Base-by-base conservation (phyloP, 2,113 vertebrate genomes). In the Prinia subflava region DNA sequence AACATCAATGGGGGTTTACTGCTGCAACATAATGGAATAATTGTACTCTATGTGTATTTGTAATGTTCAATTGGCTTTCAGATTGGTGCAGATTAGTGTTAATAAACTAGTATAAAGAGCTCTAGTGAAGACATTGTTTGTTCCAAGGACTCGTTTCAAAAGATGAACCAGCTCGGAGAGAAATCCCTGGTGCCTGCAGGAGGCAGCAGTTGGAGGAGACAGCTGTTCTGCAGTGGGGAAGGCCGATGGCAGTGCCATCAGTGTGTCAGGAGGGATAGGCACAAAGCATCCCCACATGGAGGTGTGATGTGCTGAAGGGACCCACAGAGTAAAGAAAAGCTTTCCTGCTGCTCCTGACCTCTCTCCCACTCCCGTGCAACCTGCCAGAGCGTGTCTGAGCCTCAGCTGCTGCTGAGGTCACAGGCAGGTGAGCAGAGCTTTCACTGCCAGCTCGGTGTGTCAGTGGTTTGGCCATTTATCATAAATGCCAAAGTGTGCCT, bases 331-430 rank as follows among this genome's bases (percentile, higher is more conserved):
- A 55, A 79, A 69, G 50, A 77, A 71, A 62, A 76, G 5, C 35
- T 33, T 74, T 42, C 18, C 68, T 60, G 62, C 62, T 93, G 30
- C 53, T 85, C 23, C 49, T 62, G 88, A 65, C 30, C 37, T 80
- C 44, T 84, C 30, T 70, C 57, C 52, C 35, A 25, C 13, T 49
- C 53, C 3, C 0, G 1, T 21, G 42, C 15, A 10, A 7, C 50
- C 57, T 44, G 10, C 35, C 41, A 60, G 56, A 84, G 41, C 6
- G 1, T 27, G 25, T 65, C 90, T 65, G 57, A 81, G 57, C 85
- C 90, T 65, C 53, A 81, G 57, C 85, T 76, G 46, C 37, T 53
- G 71, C 88, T 35, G 50, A 62, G 55, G 75, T 65, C 68, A 88
- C 20, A 49, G 4, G 19, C 21, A 52, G 57, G 53, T 83, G 76